A percentile compares a stretch with the other conserved stretches of the same genome.
These are phyloP conservation scores for Heliconius cydno DNA, from an alignment of 2,888 invertebrate genomes.

Conservation along the genomic window DNA sequence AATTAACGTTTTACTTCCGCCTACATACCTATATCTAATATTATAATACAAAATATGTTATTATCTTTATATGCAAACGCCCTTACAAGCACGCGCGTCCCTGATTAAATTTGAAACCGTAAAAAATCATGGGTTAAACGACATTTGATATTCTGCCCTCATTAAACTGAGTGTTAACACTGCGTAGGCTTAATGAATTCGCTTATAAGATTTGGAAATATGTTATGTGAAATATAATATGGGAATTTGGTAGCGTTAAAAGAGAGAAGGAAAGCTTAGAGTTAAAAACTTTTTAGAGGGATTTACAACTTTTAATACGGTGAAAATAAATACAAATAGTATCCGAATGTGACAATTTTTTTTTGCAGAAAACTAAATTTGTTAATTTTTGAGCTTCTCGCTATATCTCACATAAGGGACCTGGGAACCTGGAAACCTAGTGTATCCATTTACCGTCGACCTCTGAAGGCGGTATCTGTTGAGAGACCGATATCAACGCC, in stretches of 20 bases:
- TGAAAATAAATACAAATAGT: no score
- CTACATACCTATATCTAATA: not conserved
- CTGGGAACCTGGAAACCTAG: no score
- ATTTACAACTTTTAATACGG: no score
- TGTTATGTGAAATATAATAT: not conserved
- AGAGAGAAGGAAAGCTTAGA: not conserved
- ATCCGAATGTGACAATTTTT: no score
- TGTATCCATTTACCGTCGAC: no score
- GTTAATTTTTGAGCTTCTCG: no score
- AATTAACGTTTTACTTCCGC: not conserved
- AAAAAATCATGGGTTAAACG: constrained; percentile 48
- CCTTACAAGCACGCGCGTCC: constrained; percentile 41
- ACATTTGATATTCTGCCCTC: constrained; percentile 43
- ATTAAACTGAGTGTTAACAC: constrained; percentile 35
- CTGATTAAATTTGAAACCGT: constrained; percentile 50
- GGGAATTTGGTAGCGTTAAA: not conserved
- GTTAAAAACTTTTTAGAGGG: no score
- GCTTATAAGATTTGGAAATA: not conserved
- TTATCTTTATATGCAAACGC: constrained; percentile 30
- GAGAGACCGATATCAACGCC: no score
- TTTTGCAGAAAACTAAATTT: no score
- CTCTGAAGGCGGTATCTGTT: no score
- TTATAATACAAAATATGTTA: constrained; percentile 8
- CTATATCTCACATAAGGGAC: no score
- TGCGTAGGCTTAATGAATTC: constrained; percentile 11